Conservation (phyloP, 1,140 invertebrate genomes). For the Drosophila tropicalis region DNA sequence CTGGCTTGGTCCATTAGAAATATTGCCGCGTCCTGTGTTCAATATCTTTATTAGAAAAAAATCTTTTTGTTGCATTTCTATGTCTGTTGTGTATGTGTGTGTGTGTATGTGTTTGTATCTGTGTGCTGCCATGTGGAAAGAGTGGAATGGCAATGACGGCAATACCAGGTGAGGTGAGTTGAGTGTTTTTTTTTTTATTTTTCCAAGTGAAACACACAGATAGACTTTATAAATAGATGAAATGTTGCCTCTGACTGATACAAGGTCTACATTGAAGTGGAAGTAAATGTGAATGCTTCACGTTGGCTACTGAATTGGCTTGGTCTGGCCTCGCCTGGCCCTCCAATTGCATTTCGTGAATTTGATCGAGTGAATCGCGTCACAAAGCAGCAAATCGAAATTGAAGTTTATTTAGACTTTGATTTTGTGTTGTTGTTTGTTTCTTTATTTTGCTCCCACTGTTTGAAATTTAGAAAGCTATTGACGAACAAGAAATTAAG, state of each 20-base stretch:
- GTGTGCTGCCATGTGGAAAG: constrained; percentile 57
- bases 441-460: background rate
- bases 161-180: constrained; percentile 47
- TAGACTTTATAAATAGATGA: constrained; percentile 75
- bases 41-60: constrained; percentile 77
- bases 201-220: constrained; percentile 68
- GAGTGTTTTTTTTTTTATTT: constrained; percentile 50
- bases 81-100: constrained; percentile 35
- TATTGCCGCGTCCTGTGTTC: constrained; percentile 68
- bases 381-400: constrained; percentile 62
- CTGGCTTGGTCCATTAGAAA: constrained; percentile 64
- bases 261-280: constrained; percentile 14
- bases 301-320: constrained; percentile 66
- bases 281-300: constrained; percentile 23
- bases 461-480: background rate
- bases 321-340: background rate
- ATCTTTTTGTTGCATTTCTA: constrained; percentile 51
- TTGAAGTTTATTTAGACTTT: constrained; percentile 37
- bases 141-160: constrained; percentile 10
- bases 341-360: constrained; percentile 65
- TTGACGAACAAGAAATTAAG: background rate
- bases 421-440: background rate
- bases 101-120: constrained; percentile 19
- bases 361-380: constrained; percentile 70
- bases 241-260: constrained; percentile 61